Base-by-base conservation (phyloP, 2,797 vertebrate species). In the Hydrophis major region DNA sequence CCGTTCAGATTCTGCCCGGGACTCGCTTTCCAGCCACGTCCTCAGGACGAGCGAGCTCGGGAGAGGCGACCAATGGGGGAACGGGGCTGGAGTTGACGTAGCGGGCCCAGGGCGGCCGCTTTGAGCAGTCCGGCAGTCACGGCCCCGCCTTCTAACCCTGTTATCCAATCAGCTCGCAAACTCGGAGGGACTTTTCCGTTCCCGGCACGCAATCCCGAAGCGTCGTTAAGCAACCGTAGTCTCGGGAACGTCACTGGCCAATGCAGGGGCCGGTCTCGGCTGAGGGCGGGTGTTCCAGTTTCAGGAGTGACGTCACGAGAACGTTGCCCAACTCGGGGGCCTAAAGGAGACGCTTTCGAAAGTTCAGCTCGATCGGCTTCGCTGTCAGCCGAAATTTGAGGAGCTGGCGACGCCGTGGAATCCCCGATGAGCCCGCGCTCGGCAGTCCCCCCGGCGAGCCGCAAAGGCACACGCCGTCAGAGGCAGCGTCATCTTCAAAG, bases 1-100 rank as follows among this genome's bases (percentile, higher is more conserved):
- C 13, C 3, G n/a, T 11, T 32, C 37, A 27, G 59, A 2, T 1
- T 6, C 90, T 27, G 28, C 11, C 8, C 13, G 14, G 11, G 14
- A 2, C 6, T 25, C 27, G 4, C 42, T 47, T 25, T 20, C 57
- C 66, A 28, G 92, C 92, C 92, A 91, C 93, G 93, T 93, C 93
- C 66, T 47, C 92, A 78, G 8, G 66, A 28, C 87, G 63, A 83
- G 69, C 20, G 57, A 78, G 50, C 37, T 78, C 55, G 16, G 4
- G 0, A 5, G 28, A 6, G 18, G 6, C 83, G 28, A 10, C 92
- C 92, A 93, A 93, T 93, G 22, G 11, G 47, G 6, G 25, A 22
- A 47, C 16, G 4, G 12, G 56, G 4, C 20, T 11, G 7, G 1
- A 11, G 25, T 8, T 91, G 93, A 91, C 93, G 93, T 28, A 22